A percentile compares a stretch with the other conserved stretches of the same genome.
phyloP scores from a whole-genome alignment of 2,888 invertebrate genomes.

The Agrotis exclamationis region DNA sequence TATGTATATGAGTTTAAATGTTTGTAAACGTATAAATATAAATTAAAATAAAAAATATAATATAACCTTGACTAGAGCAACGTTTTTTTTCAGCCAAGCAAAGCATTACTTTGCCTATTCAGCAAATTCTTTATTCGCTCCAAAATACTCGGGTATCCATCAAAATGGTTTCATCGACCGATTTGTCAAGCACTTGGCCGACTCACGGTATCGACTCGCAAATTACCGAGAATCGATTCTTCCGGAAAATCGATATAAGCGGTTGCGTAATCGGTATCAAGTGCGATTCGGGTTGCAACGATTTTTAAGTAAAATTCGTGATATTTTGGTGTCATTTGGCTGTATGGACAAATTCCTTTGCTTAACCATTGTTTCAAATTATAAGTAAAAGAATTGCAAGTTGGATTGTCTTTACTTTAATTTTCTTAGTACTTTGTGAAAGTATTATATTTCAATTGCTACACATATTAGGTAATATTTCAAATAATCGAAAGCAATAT shows the following conservation, averaged over 20 bases:
- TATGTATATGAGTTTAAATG: too few species aligned
- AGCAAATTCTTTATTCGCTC: constrained; percentile 23
- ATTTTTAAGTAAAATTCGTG: constrained; percentile 31
- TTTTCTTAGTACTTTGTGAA: constrained; percentile 24
- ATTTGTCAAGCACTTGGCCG: constrained; percentile 83
- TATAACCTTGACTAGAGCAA: too few species aligned
- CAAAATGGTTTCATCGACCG: constrained; percentile 73
- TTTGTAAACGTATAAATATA: too few species aligned
- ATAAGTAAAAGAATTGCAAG: constrained; percentile 1
- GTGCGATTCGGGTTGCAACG: constrained; percentile 38
- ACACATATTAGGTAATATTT: background rate
- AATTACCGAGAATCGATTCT: constrained; percentile 81
- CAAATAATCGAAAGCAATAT: background rate
- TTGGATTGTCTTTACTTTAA: background rate
- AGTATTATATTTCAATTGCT: background rate
- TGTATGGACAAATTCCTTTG: background rate
- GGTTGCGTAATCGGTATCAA: constrained; percentile 74
- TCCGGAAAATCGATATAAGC: constrained; percentile 83
- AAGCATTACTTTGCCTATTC: background rate
- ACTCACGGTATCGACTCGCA: constrained; percentile 78
- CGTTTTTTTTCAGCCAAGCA: too few species aligned
- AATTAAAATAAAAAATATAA: too few species aligned
- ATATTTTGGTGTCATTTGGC: constrained; percentile 18
- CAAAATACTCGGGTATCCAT: constrained; percentile 58
- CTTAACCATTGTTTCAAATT: constrained; percentile 6